Percentiles rank a stretch among this genome's conserved stretches.
Evolutionary conservation across 1,140 invertebrate genomes (phyloP).

Genomic region (Parapsyche elsis): DNA sequence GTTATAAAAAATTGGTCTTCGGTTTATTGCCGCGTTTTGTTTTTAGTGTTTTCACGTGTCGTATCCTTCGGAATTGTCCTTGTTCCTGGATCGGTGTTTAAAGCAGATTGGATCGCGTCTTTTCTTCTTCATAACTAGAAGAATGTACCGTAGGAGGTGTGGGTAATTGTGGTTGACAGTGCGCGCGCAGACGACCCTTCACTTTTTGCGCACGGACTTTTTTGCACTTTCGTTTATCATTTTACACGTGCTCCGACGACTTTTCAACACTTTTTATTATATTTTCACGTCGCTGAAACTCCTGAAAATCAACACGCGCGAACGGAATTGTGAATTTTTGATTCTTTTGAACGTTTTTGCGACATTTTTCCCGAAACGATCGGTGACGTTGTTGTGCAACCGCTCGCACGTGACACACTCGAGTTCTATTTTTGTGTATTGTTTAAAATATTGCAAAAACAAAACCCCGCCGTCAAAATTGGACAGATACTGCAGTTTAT

Average conservation of each 20-base stretch:
- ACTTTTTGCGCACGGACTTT: too few relatives aligned
- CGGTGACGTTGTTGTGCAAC: too few relatives aligned
- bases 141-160: neutral
- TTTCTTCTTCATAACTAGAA: constrained; percentile 54
- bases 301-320: neutral
- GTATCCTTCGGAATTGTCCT: neutral
- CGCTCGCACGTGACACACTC: neutral
- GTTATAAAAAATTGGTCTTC: constrained; percentile 31
- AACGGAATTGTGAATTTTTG: neutral
- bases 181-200: too few relatives aligned
- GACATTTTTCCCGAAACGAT: too few relatives aligned
- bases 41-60: constrained; percentile 23
- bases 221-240: too few relatives aligned
- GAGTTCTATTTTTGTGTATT: neutral
- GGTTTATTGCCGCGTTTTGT: neutral
- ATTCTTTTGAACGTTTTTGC: too few relatives aligned
- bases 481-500: neutral
- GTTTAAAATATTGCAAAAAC: neutral
- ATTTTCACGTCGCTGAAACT: neutral
- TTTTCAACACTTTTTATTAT: neutral
- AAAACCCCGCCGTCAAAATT: neutral
- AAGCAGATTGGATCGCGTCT: constrained; percentile 51
- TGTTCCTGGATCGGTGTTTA: constrained; percentile 51
- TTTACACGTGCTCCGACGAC: too few relatives aligned
- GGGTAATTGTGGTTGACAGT: too few relatives aligned